Evolutionary conservation across 2,113 vertebrate species (phyloP), one percentile per base, ranked within the genome.

Genomic region (Tyto alba): DNA sequence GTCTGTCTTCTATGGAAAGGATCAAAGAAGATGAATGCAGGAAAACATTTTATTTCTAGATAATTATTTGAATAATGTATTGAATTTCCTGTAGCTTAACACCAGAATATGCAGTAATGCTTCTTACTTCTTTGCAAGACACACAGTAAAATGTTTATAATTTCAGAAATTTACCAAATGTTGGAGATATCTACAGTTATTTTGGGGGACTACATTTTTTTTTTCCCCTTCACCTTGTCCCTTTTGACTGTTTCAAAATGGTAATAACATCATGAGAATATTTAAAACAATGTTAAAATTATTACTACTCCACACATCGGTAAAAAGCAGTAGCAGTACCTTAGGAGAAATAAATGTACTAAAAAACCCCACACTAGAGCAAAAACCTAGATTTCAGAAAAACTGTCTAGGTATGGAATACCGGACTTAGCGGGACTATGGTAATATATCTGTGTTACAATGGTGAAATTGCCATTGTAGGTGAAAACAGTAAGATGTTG

Each of bases 381-480:
- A 47, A 81, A 71, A 13, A 1, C 12, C 32, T 22, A 8, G 11
- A 36, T 26, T 45, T 82, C 63, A 69, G 40, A 72, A 81, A 79
- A 45, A 21, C 25, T 53, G 9, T 19, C 17, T 63, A 12, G 45
- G 13, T 48, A 4, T 41, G 47, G 20, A 69, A 45, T 69, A 32
- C 17, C 71, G 85, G 74, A 22, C 21, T 63, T 56, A 55, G 32
- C 17, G 69, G 56, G 13, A 57, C 25, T 55, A 57, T 75, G 1
- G 0, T 36, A 15, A 43, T 13, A 8, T 16, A 5, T 1, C 2
- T 5, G 1, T 56, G 5, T 55, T 36, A 27, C 11, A 55, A 5
- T 17, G 14, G 14, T 52, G 69, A 66, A 69, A 52, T 62, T 40
- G n/a, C n/a, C 25, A 7, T 1, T 80, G 30, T 41, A 74, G 45